Base-by-base conservation (phyloP, 2,797 vertebrate genomes). In the Mormyrus hasselquistii region DNA sequence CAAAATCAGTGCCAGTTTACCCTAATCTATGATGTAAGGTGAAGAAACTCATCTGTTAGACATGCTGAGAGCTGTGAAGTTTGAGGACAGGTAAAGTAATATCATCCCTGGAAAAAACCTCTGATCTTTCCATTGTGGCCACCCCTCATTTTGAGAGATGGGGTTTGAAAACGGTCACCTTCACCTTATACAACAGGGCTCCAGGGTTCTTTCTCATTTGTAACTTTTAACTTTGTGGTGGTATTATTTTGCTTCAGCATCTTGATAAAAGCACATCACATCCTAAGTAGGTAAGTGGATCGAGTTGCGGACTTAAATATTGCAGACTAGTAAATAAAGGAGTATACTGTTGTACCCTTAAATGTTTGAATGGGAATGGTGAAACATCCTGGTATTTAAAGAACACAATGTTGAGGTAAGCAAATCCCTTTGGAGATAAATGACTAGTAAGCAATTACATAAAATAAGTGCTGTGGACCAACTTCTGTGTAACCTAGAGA, bases 31-130 rank as follows among this genome's bases (percentile, higher is more conserved):
- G 10, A 29, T 9, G 29, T 69, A 38, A 38, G 29, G 65, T 73
- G 62, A 79, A 79, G 16, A 44, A 91, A 92, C 91, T 89, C 91
- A 91, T 91, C 49, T 50, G 6, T 84, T 52, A 49, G 8, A 49
- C 44, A 52, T 84, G 47, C 38, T 12, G 9, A 84, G 22, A 49
- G 79, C 41, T 49, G 76, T 19, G 79, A 44, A 14, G 16, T 83
- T 83, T 44, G 29, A 22, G 44, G 16, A 44, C 79, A 22, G 16
- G 41, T 84, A 29, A 84, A 4, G 82, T 25, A 50, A 84, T 84
- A 84, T 29, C 29, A 84, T 12, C 47, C 44, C 4, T 84, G n/a
- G 12, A 29, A 22, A 52, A 84, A 84, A 84, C 29, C 1, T 22
- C 76, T 25, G 19, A 10, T 29, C 49, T 84, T 50, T n/a, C 44